Evolutionary conservation across 2,797 vertebrate species (phyloP), one percentile per base, ranked within the genome.

Genomic region (Limnodromus scolopaceus): DNA sequence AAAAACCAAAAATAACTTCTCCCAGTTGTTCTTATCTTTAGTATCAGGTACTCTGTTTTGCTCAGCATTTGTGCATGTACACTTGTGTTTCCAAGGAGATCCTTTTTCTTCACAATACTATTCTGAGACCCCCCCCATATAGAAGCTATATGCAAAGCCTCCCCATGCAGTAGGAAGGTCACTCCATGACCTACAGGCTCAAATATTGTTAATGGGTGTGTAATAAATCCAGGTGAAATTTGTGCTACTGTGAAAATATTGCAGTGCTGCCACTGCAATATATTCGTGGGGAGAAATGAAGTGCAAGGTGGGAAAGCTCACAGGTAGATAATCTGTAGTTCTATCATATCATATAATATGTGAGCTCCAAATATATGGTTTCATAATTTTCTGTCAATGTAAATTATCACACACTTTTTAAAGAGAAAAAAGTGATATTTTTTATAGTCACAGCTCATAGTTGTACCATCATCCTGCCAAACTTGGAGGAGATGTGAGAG

Each of bases 61-160:
- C 9, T 87, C 23, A 54, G 14, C 20, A 28, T 54, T 0, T 0
- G 0, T 45, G 20, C 46, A 17, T 3, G 0, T 54, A 25, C 3
- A 38, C 16, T 24, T 63, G 3, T 51, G 30, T 93, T 94, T 72
- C 72, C 48, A 80, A 58, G 25, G 48, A 76, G 15, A 58, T 39
- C 6, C 0, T 32, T 86, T 87, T 53, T 38, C 51, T 64, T 66
- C 34, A 27, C 12, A 16, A 36, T 32, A 13, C 9, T 48, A 7
- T 64, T 74, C 34, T 58, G 13, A 80, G 9, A 46, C 22, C 1
- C 20, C 39, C 4, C 8, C 41, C 16, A 22, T 49, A 48, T 3
- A 80, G 19, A 10, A 69, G 11, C 11, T 80, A 9, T 43, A 30
- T 28, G n/a, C 11, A 48, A 94, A 66, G 9, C 10, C 14, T 88